Base-by-base conservation (phyloP, 2,888 invertebrate genomes). In the Habrosyne pyritoides region DNA sequence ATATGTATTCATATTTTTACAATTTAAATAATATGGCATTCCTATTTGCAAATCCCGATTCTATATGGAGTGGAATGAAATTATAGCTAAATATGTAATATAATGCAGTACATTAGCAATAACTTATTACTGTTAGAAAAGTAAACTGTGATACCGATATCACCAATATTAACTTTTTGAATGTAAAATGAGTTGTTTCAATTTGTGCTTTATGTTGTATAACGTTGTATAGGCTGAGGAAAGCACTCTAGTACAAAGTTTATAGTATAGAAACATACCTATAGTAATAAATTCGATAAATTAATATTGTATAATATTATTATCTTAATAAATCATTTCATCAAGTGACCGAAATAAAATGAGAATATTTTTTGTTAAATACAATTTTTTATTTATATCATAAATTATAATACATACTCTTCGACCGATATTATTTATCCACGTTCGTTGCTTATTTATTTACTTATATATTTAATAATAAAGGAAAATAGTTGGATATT, bases 161-260 rank as follows among this genome's bases (percentile, higher is more conserved):
- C 73, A 72, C 68, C 64, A 62, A 62, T 59, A 50, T 64, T 50
- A 26, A 26, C 28, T 28, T 18, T 28, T 28, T 42, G 42, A 42
- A 42, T 42, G 21, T 18, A 18, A 50, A 28, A 28, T 50, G 21
- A 30, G 28, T 50, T 22, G 10, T 18, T 50, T 28, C 28, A 1
- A n/a, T 14, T 30, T 28, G 50, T 50, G 50, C 30, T 50, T 24
- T 50, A 50, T 24, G 26, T 46, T 52, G 36, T 52, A 51, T 14
- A 51, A n/a, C 54, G 48, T 60, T 61, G 62, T 65, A 75, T 82
- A 84, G 79, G 73, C 73, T 79, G 77, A 74, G 73, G 78, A 75
- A 77, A 77, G 87, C 88, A 89, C 87, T 86, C 79, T 81, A 91
- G 91, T 91, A 91, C 91, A 91, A 91, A 79, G 72, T 66, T 71